phyloP scores from a whole-genome alignment of 2,113 vertebrate genomes.

The Seriola quinqueradiata region DNA sequence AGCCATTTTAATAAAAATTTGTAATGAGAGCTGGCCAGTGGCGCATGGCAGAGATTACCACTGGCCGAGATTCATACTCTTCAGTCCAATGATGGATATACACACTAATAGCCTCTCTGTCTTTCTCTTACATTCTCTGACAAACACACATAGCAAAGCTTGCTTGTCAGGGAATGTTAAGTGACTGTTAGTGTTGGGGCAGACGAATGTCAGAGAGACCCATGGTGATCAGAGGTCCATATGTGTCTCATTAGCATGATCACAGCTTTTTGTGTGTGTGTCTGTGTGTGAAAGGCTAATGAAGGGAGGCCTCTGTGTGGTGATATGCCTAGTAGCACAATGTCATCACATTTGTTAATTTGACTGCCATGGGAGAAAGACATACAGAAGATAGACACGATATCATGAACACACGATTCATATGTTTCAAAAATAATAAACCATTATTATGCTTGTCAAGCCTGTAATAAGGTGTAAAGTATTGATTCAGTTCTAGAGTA shows the following conservation, averaged over 20 bases:
- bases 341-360: slow-evolving; percentile 42
- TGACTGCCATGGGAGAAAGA: slow-evolving; percentile 39
- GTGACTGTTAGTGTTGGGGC: slow-evolving; percentile 5
- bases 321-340: slow-evolving; percentile 20
- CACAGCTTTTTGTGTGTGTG: slow-evolving; percentile 48
- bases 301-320: slow-evolving; percentile 33
- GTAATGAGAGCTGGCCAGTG: slow-evolving; percentile 53
- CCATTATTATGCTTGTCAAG: background rate
- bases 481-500: background rate
- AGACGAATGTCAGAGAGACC: slow-evolving; percentile 27
- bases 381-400: background rate
- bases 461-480: background rate
- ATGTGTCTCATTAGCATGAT: slow-evolving; percentile 70
- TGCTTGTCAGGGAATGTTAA: slow-evolving; percentile 17
- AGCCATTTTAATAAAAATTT: slow-evolving; percentile 54
- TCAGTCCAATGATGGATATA: background rate
- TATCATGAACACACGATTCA: background rate
- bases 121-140: background rate
- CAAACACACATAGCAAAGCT: slow-evolving; percentile 6
- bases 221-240: slow-evolving; percentile 49
- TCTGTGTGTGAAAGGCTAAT: slow-evolving; percentile 46
- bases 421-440: background rate
- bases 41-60: slow-evolving; percentile 53
- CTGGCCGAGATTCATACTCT: slow-evolving; percentile 37
- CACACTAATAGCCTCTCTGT: background rate